Conservation (phyloP, 2,888 invertebrate genomes). For the Drosophila sordidapex region DNA sequence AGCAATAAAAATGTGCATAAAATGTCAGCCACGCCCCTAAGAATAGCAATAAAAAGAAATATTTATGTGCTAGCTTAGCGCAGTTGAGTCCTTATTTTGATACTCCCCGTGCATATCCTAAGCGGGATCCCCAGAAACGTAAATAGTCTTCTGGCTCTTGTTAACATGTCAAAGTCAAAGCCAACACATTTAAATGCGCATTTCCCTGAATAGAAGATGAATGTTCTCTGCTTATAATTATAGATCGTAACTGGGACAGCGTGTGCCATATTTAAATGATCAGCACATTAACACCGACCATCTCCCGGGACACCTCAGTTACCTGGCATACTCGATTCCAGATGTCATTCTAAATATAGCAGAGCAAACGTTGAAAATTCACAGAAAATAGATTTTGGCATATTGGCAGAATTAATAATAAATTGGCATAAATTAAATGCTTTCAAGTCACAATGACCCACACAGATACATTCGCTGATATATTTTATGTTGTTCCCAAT, state of each 20-base stretch:
- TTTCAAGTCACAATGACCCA: conserved; percentile 33
- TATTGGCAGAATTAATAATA: conserved; percentile 61
- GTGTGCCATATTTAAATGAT: conserved; percentile 43
- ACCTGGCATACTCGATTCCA: conserved; percentile 36
- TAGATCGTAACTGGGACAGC: conserved; percentile 31
- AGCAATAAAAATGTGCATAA: conserved; percentile 64
- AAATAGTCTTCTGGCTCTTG: background rate
- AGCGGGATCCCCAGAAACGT: background rate
- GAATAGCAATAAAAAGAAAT: conserved; percentile 61
- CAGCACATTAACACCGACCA: conserved; percentile 45
- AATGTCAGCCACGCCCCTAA: conserved; percentile 52
- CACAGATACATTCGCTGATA: background rate
- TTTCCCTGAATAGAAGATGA: conserved; percentile 25
- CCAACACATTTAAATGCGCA: conserved; percentile 25
- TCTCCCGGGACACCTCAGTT: background rate
- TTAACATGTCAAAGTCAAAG: conserved; percentile 22
- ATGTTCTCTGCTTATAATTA: conserved; percentile 29
- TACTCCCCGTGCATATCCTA: conserved; percentile 20
- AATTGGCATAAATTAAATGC: conserved; percentile 49
- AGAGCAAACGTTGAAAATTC: conserved; percentile 41
- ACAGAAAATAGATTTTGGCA: conserved; percentile 68
- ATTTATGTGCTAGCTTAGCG: conserved; percentile 60
- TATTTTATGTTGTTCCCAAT: background rate
- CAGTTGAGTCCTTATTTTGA: conserved; percentile 18
- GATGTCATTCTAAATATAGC: conserved; percentile 62